Conservation (phyloP, 92 coral and sea anemone species). For the Epizoanthus fatuus region DNA sequence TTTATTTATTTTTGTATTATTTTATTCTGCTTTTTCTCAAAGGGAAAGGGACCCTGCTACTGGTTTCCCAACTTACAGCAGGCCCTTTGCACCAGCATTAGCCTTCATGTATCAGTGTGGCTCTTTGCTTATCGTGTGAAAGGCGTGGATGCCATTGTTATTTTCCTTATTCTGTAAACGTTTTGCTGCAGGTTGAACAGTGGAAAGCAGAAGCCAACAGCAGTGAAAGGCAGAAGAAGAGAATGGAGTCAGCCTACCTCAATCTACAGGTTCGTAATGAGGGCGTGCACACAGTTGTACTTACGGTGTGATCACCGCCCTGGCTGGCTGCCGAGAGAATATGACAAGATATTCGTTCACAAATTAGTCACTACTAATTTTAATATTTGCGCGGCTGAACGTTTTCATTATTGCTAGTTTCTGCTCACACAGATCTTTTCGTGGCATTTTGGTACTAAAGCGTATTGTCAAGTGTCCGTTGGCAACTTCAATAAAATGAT, state of each 20-base stretch:
- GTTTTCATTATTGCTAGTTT: no score
- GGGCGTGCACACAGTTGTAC: background rate
- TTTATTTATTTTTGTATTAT: no score
- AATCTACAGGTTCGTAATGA: constrained; percentile 77
- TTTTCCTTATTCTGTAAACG: background rate
- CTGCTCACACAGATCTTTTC: no score
- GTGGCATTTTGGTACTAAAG: no score
- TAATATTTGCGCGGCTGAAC: background rate
- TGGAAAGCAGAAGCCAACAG: constrained; percentile 93
- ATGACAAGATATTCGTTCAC: background rate
- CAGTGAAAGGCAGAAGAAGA: constrained; percentile 86
- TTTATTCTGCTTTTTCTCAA: no score
- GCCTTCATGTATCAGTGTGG: background rate
- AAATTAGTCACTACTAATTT: no score
- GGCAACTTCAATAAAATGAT: no score
- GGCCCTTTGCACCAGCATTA: no score
- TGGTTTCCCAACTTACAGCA: no score
- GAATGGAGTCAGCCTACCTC: constrained; percentile 87
- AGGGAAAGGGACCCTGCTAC: no score
- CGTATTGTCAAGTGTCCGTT: no score
- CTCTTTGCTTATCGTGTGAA: background rate
- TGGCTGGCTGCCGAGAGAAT: background rate
- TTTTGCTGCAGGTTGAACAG: constrained; percentile 82
- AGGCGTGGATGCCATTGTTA: background rate
- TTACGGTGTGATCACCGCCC: background rate